A percentile compares a stretch with the other conserved stretches of the same genome.
These are phyloP conservation scores for Linnaemya vulpina DNA, from an alignment of 2,888 invertebrate species.

Conservation along the genomic window DNA sequence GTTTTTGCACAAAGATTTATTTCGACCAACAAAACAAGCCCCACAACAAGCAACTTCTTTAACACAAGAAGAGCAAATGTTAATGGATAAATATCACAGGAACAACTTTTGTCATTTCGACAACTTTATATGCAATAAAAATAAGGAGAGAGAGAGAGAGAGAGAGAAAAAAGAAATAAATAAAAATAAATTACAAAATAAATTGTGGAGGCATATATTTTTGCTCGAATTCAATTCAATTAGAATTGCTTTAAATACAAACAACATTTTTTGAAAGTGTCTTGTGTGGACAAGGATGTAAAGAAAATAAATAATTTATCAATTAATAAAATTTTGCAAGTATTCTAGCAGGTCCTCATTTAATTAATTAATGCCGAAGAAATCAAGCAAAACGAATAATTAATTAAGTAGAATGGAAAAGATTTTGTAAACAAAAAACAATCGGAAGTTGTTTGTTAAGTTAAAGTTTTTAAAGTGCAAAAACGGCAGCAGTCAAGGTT, in stretches of 20 bases:
- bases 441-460: too few species aligned
- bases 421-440: neutral
- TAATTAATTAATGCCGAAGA: conserved; percentile 10
- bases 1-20: conserved; percentile 69
- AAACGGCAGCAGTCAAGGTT: too few species aligned
- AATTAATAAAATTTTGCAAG: neutral
- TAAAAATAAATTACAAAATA: neutral
- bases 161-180: neutral
- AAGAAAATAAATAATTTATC: conserved; percentile 25
- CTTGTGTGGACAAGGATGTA: neutral
- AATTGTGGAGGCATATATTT: neutral
- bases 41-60: neutral
- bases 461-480: too few species aligned
- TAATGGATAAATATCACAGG: conserved; percentile 46
- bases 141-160: too few species aligned
- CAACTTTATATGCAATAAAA: neutral
- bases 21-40: conserved; percentile 23
- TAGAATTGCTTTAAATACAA: conserved; percentile 7
- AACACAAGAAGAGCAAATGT: conserved; percentile 42
- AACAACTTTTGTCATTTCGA: conserved; percentile 39
- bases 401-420: neutral
- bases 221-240: neutral
- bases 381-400: neutral
- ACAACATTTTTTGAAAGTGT: neutral
- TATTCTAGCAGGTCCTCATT: neutral